Evolutionary conservation across 2,888 invertebrate species (phyloP).

Genomic region (Metacarcinus magister): DNA sequence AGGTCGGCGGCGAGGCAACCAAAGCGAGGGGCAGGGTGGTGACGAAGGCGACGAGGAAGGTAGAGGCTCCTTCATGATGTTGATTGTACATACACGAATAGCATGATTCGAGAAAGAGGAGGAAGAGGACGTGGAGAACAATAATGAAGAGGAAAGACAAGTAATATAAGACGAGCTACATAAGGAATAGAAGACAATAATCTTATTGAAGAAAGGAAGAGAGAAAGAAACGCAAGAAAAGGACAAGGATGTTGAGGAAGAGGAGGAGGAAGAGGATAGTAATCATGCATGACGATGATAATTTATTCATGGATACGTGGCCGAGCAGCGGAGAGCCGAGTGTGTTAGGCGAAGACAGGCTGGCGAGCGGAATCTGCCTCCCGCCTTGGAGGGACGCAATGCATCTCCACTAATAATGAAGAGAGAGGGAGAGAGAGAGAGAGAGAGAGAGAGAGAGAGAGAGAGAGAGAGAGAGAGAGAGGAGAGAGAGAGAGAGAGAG

Average conservation of each 20-base stretch:
- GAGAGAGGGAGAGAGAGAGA: slow-evolving; percentile 57
- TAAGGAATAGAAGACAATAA: neutral
- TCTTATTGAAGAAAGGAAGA: neutral
- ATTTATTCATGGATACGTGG: neutral
- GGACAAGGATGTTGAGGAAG: neutral
- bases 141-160: neutral
- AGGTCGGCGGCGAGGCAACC: neutral
- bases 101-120: neutral
- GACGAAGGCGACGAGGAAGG: neutral
- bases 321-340: neutral
- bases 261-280: neutral
- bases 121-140: too few species aligned
- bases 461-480: neutral
- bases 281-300: neutral
- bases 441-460: slow-evolving; percentile 52
- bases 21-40: neutral
- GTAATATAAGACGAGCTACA: neutral
- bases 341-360: neutral
- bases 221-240: too few species aligned
- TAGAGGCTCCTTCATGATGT: neutral
- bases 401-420: neutral
- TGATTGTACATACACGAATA: neutral
- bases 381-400: neutral
- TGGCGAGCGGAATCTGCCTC: neutral
- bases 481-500: neutral